Evolutionary conservation across 2,888 invertebrate species (phyloP).

Genomic region (Eurytoma californica): DNA sequence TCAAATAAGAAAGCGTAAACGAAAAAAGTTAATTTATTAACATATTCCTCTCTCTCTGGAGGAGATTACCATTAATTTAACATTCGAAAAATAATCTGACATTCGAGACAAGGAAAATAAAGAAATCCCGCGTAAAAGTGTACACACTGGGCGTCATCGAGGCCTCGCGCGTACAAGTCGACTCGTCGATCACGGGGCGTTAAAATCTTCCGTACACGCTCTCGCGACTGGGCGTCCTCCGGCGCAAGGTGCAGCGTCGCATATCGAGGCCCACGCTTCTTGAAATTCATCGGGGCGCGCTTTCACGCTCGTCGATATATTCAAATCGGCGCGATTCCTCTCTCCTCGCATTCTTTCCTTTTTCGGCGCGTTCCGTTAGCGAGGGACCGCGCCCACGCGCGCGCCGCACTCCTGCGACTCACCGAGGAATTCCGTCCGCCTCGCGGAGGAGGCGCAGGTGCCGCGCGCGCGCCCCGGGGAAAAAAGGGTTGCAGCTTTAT

Average conservation of each 20-base stretch:
- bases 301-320: conserved; percentile 51
- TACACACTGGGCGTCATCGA: too few relatives aligned
- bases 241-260: conserved; percentile 33
- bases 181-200: too few relatives aligned
- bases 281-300: conserved; percentile 54
- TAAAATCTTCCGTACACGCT: too few relatives aligned
- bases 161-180: too few relatives aligned
- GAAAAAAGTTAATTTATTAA: too few relatives aligned
- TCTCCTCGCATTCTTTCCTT: conserved; percentile 17
- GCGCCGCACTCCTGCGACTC: conserved; percentile 23
- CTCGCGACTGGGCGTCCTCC: neutral
- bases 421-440: conserved; percentile 18
- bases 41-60: too few relatives aligned
- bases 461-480: neutral
- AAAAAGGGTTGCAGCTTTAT: conserved; percentile 42
- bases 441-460: conserved; percentile 6
- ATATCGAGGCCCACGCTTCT: conserved; percentile 38
- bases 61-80: too few relatives aligned
- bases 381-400: conserved; percentile 51
- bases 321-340: conserved; percentile 53
- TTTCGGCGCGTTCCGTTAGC: conserved; percentile 46
- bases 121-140: too few relatives aligned
- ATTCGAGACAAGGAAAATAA: too few relatives aligned
- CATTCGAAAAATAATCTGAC: too few relatives aligned
- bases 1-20: too few relatives aligned